Evolutionary conservation across 2,797 vertebrate species (phyloP).

Genomic region (Etheostoma perlongum): DNA sequence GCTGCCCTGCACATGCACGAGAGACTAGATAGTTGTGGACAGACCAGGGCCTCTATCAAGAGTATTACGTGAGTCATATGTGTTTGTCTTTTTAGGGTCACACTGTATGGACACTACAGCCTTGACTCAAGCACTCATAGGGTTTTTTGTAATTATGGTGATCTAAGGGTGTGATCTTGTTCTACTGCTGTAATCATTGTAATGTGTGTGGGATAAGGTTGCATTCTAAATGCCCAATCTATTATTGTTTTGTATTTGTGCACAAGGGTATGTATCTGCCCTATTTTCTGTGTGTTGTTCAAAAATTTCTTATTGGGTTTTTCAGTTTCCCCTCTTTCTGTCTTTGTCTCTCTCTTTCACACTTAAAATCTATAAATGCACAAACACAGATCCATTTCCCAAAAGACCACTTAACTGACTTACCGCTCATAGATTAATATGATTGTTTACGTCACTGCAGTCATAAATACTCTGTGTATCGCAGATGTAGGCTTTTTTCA

Average conservation of each 20-base stretch:
- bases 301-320: neutral
- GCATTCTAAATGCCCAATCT: constrained; percentile 30
- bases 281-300: neutral
- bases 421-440: neutral
- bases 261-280: constrained; percentile 2
- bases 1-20: constrained; percentile 98
- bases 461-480: constrained; percentile 5
- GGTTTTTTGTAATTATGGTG: constrained; percentile 20
- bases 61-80: constrained; percentile 92
- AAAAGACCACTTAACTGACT: neutral
- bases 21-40: constrained; percentile 92
- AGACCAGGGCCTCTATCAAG: constrained; percentile 94
- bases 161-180: constrained; percentile 10
- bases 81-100: constrained; percentile 32
- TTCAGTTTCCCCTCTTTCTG: neutral
- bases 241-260: constrained; percentile 34
- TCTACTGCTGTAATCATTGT: constrained; percentile 32
- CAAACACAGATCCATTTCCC: constrained; percentile 16
- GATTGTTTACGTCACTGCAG: neutral
- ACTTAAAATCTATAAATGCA: constrained; percentile 10
- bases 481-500: neutral
- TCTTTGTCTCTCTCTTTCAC: neutral
- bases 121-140: neutral
- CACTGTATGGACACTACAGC: neutral
- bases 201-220: constrained; percentile 37